Evolutionary conservation across 1,140 invertebrate species (phyloP), one percentile per base, ranked within the genome.

Genomic region (Ceratina japonica): DNA sequence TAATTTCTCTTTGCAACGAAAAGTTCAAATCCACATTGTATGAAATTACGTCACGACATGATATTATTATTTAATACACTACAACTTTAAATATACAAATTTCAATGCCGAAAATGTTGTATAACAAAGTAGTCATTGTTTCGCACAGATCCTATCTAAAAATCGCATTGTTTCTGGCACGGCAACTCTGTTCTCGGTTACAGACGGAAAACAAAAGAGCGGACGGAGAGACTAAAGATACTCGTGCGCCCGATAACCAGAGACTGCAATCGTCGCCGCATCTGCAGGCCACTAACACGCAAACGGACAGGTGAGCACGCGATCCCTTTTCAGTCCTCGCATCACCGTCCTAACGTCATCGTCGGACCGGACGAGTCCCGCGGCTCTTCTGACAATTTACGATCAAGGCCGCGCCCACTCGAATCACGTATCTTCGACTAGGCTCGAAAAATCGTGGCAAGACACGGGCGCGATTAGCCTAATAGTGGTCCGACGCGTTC

Each of bases 241-340:
- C 68, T 18, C 75, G 49, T 71, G 80, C 49, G 37, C 5, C 37
- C 10, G 37, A 44, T 44, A 44, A 44, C 13, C 73, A 86, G 27
- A 82, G 78, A 61, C 56, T 69, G 54, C 84, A 83, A 22, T 61
- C 75, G 64, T 76, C 83, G 56, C 56, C 74, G 13, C 83, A 86
- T 49, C 27, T 71, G 20, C 75, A 79, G 5, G 52, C 76, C 1
- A 27, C 20, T 8, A 74, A 83, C 74, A 80, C 73, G 76, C 79
- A 65, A 81, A 13, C 22, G 20, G 79, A 82, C 70, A 86, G 86
- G 86, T 87, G 18, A 85, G 83, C 68, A 79, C 63, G 81, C 62
- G 44, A 84, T 80, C 20, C 20, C 44, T n/a, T 18, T 37, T 5
- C 1, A 12, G n/a, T 24, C 4, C 20, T 18, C 0, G 12, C 20